Base-by-base conservation (phyloP, 2,113 vertebrate genomes). In the Megaceryle torquata region DNA sequence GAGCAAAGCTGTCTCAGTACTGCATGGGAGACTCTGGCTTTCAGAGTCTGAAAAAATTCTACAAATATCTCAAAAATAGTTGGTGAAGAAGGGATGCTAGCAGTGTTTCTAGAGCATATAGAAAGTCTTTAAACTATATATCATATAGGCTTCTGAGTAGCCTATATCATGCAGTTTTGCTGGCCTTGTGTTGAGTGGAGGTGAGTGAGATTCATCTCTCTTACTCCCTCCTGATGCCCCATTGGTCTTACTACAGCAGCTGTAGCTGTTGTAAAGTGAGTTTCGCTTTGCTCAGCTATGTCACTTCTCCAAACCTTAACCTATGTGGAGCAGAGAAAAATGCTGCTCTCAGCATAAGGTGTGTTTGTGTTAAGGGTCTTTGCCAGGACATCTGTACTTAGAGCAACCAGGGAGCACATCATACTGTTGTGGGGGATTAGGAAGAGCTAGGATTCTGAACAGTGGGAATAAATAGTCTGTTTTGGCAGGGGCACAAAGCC, bases 181-280 rank as follows among this genome's bases (percentile, higher is more conserved):
- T 91, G 56, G 35, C 60, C 64, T 75, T 90, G 0, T 29, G n/a
- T 15, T 80, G 22, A 21, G 12, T 76, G 10, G 63, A 82, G 29
- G 44, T 48, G 57, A 85, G 19, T 1, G 4, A 79, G 41, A 24
- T 53, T 80, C 20, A 51, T 43, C 28, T 74, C n/a, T 59, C 26
- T 59, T 22, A 28, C 8, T 5, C 7, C 6, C 14, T 68, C 5
- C 19, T 1, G 4, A 12, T 11, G 4, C 4, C 14, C 9, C 10
- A 0, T 0, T 65, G 54, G 14, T 82, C 20, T 82, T 50, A 31
- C 44, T 26, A 4, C n/a, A 43, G 81, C 2, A 12, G 17, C 41
- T 88, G 46, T 12, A 33, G 28, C 15, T 69, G 50, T 15, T 74
- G 24, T 53, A 28, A 74, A 54, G 37, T 63, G 76, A 43, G 28